Base-by-base conservation (phyloP, 2,113 vertebrate species). In the Hemiprocne comata region DNA sequence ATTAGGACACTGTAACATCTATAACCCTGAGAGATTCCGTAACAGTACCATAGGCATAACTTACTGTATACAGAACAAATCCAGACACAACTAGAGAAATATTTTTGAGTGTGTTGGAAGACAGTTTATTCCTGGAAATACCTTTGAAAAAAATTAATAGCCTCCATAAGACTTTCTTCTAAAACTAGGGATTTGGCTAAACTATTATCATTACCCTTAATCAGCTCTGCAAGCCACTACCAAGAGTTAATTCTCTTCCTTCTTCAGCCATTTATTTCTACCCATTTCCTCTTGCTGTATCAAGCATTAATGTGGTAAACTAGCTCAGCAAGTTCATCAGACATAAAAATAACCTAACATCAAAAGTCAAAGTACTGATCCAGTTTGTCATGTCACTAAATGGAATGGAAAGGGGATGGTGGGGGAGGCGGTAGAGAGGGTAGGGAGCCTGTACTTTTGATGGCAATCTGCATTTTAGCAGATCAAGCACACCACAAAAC, bases 261-360 rank as follows among this genome's bases (percentile, higher is more conserved):
- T 62, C 57, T 94, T 64, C 38, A 65, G 36, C 26, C 62, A 70
- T 82, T 70, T 87, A 64, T 78, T 86, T 78, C 48, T 61, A 69
- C 11, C 7, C 20, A 85, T n/a, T 91, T 85, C 66, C 67, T 94
- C 93, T 69, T 85, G 74, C 85, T 91, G 44, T 25, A 54, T 70
- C 50, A 87, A 85, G 74, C 17, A 57, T n/a, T 85, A 28, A 29
- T 24, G 29, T 1, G 7, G 60, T 46, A 95, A 94, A 94, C 60
- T 64, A 91, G 91, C 73, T 81, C 42, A 76, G 87, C 51, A 94
- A 91, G 72, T 60, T 77, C 64, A 54, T n/a, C 23, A 65, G 40
- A 93, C 33, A 46, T 36, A 90, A 90, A 93, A 95, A 94, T 66
- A 89, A 84, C 10, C 18, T 34, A 38, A 67, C 7, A 53, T 0